Evolutionary conservation across 2,888 invertebrate species (phyloP), one percentile per base, ranked within the genome.

Genomic region (Myopa tessellatipennis): DNA sequence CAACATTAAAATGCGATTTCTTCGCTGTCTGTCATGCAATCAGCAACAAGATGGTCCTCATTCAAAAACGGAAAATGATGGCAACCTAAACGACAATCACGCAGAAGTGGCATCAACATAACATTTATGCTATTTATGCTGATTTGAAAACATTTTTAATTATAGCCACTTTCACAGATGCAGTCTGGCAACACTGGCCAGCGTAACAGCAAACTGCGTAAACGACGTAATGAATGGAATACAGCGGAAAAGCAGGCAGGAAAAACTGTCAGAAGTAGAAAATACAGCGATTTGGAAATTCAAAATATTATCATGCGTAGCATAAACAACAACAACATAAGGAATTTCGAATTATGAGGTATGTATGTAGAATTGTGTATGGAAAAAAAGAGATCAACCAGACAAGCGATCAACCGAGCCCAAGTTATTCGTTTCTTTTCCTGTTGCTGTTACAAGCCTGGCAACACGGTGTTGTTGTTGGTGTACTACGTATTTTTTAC

Each of bases 261-360:
- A 14, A 50, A 55, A 55, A 55, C 55, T n/a, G 55, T 14, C 55
- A 55, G 55, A n/a, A 55, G 55, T 6, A 55, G 55, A 16, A 82
- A 84, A 82, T 83, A 84, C 81, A 84, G 82, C 81, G 82, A 84
- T 83, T 84, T 82, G 69, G 83, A 84, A 84, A 84, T 85, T 82
- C 82, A 82, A 83, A 84, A 83, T 84, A 84, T 85, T 84, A 83
- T 84, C 83, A 82, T 84, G 83, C 81, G 79, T 81, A 84, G 84
- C 83, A 85, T 84, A 7, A 36, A 14, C 55, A 55, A n/a, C 16
- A 16, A 55, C 55, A 55, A 55, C 55, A 55, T 0, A 26, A 26
- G 26, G 26, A 26, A 26, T 26, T 26, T 26, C 26, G 2, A 26
- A 26, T 26, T 1, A 26, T 10, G 45, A 45, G 3, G 45, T 10